phyloP scores from a whole-genome alignment of 2,113 vertebrate species.

The Trematomus loennbergii region DNA sequence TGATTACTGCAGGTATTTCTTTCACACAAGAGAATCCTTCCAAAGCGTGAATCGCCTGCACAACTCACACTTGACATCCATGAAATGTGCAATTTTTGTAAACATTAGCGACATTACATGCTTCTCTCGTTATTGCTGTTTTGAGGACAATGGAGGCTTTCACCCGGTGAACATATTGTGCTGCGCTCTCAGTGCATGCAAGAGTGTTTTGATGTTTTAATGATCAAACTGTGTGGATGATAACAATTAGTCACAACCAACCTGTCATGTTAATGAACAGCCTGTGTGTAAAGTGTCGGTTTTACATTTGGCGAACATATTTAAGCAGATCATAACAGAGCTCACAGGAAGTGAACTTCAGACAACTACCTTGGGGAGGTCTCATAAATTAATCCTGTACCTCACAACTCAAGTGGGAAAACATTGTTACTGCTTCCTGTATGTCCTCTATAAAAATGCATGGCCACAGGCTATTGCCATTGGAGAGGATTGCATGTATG shows the following conservation, averaged over 20 bases:
- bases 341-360: not conserved
- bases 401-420: not conserved
- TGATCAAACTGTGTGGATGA: conserved; percentile 3
- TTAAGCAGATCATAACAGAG: not conserved
- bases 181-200: not conserved
- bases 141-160: not conserved
- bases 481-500: not conserved
- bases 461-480: not conserved
- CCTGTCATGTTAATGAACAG: not conserved
- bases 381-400: not conserved
- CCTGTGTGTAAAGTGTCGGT: not conserved
- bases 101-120: not conserved
- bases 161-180: not conserved
- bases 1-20: conserved; percentile 11
- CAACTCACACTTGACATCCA: not conserved
- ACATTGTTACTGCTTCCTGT: not conserved
- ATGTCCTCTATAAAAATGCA: not conserved
- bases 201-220: conserved; percentile 1
- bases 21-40: not conserved
- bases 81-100: not conserved
- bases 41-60: not conserved
- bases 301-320: not conserved
- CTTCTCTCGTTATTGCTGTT: not conserved
- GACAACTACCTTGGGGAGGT: not conserved
- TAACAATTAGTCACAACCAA: conserved; percentile 1